Base-by-base conservation (phyloP, 2,888 invertebrate species). In the Diarsia brunnea region DNA sequence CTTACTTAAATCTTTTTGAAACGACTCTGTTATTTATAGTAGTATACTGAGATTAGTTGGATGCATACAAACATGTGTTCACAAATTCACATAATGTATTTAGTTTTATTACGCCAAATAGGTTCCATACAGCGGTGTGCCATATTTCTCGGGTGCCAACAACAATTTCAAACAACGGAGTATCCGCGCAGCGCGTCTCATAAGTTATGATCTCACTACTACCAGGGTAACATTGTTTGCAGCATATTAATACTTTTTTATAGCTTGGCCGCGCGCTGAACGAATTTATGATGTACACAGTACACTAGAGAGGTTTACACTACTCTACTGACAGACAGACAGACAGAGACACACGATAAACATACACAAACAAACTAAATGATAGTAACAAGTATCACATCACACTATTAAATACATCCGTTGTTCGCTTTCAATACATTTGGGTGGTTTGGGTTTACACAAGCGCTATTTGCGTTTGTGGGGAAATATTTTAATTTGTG, bases 171-270 rank as follows among this genome's bases (percentile, higher is more conserved):
- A 78, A 76, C 51, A 66, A 65, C 69, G 24, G 53, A 82, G 69
- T 81, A 76, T 72, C 76, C 69, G 67, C 80, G 61, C 82, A 71
- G 68, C 75, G 75, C 80, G 78, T 76, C 78, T 84, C 75, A 65
- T 81, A 81, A 82, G 64, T 88, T 82, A 88, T 82, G 81, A 84
- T 82, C 82, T 81, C 79, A 75, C 84, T 80, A 75, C 70, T 81
- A 73, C 74, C n/a, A 14, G 63, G 43, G 63, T 84, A 82, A 88
- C 84, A 87, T 82, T 88, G 88, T 88, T 87, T 77, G 78, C 75
- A 82, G 81, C 77, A 86, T 86, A 83, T 83, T 88, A 87, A 83
- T 79, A 85, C 69, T 73, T 80, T 84, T 88, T 83, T 87, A 87
- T 79, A 79, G 75, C 79, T 66, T 61, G 66, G 75, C 73, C 72